These are phyloP conservation scores for Bubo scandiacus DNA, from an alignment of 2,113 vertebrate genomes.

Conservation along the genomic window DNA sequence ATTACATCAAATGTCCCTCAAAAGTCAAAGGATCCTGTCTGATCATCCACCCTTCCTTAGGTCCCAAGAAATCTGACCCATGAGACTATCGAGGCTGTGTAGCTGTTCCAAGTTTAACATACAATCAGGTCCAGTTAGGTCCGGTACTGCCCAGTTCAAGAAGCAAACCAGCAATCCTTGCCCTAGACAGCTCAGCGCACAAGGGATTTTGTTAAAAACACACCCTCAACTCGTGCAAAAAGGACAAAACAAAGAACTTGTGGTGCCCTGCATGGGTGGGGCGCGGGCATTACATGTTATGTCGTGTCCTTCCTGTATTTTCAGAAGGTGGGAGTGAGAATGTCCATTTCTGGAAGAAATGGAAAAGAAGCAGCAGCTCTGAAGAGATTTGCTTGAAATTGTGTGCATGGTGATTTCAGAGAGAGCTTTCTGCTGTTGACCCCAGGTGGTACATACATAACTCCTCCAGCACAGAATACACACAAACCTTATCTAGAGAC, in stretches of 20 bases:
- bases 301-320: background rate
- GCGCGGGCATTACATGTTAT: fast-evolving
- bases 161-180: background rate
- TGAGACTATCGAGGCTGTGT: background rate
- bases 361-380: background rate
- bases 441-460: conserved; percentile 43
- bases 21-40: background rate
- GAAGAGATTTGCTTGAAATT: background rate
- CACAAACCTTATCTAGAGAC: conserved; percentile 65
- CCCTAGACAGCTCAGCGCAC: background rate
- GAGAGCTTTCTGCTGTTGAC: conserved; percentile 45
- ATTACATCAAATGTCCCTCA: background rate
- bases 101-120: background rate
- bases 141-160: background rate
- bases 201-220: background rate
- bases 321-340: background rate
- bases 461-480: conserved; percentile 43
- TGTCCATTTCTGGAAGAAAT: background rate
- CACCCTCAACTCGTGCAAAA: background rate
- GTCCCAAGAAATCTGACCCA: background rate
- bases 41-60: background rate
- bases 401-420: background rate
- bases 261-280: fast-evolving
- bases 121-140: background rate
- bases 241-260: background rate